Base-by-base conservation (phyloP, 2,888 invertebrate genomes). In the Amphipoea lucens region DNA sequence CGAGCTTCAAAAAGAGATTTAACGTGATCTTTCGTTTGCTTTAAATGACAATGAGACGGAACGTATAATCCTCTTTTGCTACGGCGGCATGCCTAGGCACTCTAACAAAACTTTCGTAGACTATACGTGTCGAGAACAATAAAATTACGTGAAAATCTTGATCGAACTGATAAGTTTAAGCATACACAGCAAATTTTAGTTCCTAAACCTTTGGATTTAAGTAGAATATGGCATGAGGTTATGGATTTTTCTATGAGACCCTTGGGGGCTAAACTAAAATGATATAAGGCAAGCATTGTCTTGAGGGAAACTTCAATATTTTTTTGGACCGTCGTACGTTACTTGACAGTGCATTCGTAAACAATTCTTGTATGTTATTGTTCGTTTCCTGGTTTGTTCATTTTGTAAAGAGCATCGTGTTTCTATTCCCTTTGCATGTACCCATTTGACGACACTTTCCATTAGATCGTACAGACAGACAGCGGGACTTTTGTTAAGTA, bases 241-340 rank as follows among this genome's bases (percentile, higher is more conserved):
- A n/a, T 9, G n/a, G 17, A 29, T 60, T 65, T 76, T 42, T 51
- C 48, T 3, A 48, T 36, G 17, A 45, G 45, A 42, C 40, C 54
- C 54, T 54, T 65, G 69, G 36, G 40, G 72, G 29, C 14, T 51
- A 73, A 75, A 73, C 71, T 83, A 73, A 73, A 78, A 66, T 78
- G 68, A 82, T 66, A 60, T 65, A 75, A 63, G 7, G 20, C 54
- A 75, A 70, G 70, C 42, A 71, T 71, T 67, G 40, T 74, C 73
- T 79, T 63, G 20, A 17, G n/a, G 29, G 66, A n/a, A 66, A 54
- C 69, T 76, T 73, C 57, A 79, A 83, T 68, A 79, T 67, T 74
- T 76, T 3, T 12, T 12, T 45, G n/a, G n/a, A n/a, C 45, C 12
- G 45, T 45, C 2, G 45, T 42, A 65, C 36, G 40, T 40, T 36